A percentile compares a stretch with the other conserved stretches of the same genome.
phyloP scores from a whole-genome alignment of 2,797 vertebrate species.

The Sparidentex hasta region DNA sequence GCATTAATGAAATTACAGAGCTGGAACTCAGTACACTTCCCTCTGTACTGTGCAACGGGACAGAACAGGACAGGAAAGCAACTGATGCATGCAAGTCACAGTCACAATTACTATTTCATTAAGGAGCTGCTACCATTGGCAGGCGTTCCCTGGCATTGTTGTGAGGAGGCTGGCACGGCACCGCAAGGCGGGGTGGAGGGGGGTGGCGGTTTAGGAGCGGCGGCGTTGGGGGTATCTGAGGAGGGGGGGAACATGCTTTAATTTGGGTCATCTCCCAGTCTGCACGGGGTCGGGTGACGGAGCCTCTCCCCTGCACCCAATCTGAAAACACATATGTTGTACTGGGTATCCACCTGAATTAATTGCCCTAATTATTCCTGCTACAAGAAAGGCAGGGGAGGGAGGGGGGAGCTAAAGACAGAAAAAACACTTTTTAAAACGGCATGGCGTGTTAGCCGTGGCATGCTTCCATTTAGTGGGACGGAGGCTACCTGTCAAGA shows the following conservation, averaged over 20 bases:
- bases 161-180: constrained; percentile 69
- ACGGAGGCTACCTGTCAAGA: constrained; percentile 78
- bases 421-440: constrained; percentile 14
- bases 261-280: constrained; percentile 86
- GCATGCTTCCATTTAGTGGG: constrained; percentile 66
- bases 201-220: constrained; percentile 30
- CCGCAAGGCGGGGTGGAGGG: constrained; percentile 56
- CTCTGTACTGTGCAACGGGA: constrained; percentile 65
- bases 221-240: constrained; percentile 29
- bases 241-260: constrained; percentile 75
- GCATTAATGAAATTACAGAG: constrained; percentile 75
- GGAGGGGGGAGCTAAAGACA: constrained; percentile 13
- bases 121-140: constrained; percentile 79
- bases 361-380: constrained; percentile 87
- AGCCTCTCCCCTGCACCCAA: constrained; percentile 75
- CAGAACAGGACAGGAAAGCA: constrained; percentile 73
- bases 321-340: constrained; percentile 84
- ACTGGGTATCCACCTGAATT: constrained; percentile 80
- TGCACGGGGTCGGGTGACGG: constrained; percentile 76
- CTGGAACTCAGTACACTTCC: constrained; percentile 59
- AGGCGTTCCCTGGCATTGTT: constrained; percentile 73
- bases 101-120: constrained; percentile 87
- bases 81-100: constrained; percentile 79
- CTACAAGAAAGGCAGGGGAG: constrained; percentile 52
- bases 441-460: constrained; percentile 37